Base-by-base conservation (phyloP, 2,797 vertebrate genomes). In the Oreortyx pictus region DNA sequence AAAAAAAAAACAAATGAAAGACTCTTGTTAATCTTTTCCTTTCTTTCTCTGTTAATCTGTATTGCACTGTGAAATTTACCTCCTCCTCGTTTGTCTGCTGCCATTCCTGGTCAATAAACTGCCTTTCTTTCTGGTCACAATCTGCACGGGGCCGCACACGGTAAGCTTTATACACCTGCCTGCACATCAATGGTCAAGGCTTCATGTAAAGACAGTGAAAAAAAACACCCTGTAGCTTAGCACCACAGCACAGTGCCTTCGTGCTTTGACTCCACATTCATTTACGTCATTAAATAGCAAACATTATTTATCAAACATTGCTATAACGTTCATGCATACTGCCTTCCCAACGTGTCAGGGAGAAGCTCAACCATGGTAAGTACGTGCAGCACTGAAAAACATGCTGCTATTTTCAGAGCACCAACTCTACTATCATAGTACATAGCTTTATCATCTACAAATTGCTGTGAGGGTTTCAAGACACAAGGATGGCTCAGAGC, bases 1-100 rank as follows among this genome's bases (percentile, higher is more conserved):
- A 96, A 91, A 93, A 96, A 96, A 95, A 94, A 92, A 92, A 91
- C 41, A 93, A 92, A 87, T 49, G 18, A 86, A 91, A 5, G 68
- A 66, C 70, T 96, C 90, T 66, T 82, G 88, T 88, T 89, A 96
- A 85, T 95, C 65, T 83, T 95, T 92, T 94, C 50, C 67, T 95
- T 68, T 87, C 59, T 64, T 73, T 29, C 46, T 95, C 68, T 88
- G 66, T 93, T 90, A 64, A 46, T 27, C 52, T 93, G 68, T 85
- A 93, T 73, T 43, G 74, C 47, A 80, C 66, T 89, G 79, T 86
- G 83, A 92, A 94, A 86, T 59, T 60, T 82, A 61, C 37, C 20
- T 88, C 54, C 39, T 94, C 72, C 39, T 84, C 44, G 2, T 76
- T 96, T 79, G 52, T 94, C 95, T 92, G 54, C 67, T 90, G 49